phyloP scores from a whole-genome alignment of 2,888 invertebrate species.

The Tineola bisselliella region DNA sequence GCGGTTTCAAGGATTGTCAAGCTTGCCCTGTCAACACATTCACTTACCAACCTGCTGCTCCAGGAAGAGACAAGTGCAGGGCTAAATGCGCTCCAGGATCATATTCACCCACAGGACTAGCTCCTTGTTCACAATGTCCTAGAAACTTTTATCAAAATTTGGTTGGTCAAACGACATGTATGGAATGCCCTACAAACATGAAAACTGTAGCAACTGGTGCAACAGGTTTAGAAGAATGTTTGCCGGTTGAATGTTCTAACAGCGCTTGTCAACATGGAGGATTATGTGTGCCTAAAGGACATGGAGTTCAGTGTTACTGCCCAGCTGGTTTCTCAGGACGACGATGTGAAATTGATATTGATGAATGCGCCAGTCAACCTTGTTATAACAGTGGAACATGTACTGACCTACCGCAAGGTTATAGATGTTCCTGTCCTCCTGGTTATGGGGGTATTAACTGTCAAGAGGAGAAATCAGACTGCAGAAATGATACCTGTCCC shows the following conservation, averaged over 20 bases:
- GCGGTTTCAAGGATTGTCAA: slow-evolving; percentile 93
- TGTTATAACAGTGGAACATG: slow-evolving; percentile 95
- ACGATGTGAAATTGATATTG: slow-evolving; percentile 93
- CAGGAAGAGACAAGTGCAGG: slow-evolving; percentile 82
- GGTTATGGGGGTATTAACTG: slow-evolving; percentile 95
- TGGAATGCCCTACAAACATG: slow-evolving; percentile 91
- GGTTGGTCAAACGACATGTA: slow-evolving; percentile 85
- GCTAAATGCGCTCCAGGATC: slow-evolving; percentile 89
- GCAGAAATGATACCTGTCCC: slow-evolving; percentile 89
- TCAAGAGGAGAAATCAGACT: slow-evolving; percentile 92
- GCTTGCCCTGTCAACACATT: slow-evolving; percentile 90
- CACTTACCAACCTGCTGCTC: slow-evolving; percentile 92
- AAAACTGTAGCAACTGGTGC: slow-evolving; percentile 84
- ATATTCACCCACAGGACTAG: slow-evolving; percentile 92
- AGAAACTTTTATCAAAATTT: slow-evolving; percentile 90
- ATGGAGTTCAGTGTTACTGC: slow-evolving; percentile 90
- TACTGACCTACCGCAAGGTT: slow-evolving; percentile 91
- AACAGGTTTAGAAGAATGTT: slow-evolving; percentile 85
- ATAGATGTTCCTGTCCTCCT: slow-evolving; percentile 85
- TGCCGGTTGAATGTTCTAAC: slow-evolving; percentile 86
- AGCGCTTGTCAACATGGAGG: slow-evolving; percentile 92
- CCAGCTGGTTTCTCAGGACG: slow-evolving; percentile 94
- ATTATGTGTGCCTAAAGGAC: slow-evolving; percentile 88
- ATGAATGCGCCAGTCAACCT: slow-evolving; percentile 93
- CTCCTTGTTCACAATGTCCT: slow-evolving; percentile 94